Evolutionary conservation across 2,113 vertebrate species (phyloP).

Genomic region (Acanthisitta chloris): DNA sequence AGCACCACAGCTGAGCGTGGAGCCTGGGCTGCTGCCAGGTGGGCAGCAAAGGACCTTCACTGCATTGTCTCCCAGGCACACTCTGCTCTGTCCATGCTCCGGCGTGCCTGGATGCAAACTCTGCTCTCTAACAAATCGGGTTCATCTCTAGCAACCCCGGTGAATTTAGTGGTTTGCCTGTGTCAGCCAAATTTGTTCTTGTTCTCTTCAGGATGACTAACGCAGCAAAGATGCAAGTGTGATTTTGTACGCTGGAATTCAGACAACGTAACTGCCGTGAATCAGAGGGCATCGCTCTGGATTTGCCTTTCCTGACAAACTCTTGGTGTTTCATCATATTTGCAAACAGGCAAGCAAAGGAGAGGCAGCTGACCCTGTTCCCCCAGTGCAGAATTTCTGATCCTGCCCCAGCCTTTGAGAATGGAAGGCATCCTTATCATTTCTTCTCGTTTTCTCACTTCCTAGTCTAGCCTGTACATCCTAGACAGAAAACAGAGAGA

Average conservation of each 20-base stretch:
- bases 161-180: background rate
- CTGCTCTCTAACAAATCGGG: background rate
- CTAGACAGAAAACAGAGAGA: conserved; percentile 29
- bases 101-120: background rate
- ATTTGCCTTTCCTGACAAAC: background rate
- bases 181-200: conserved; percentile 17
- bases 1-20: background rate
- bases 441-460: conserved; percentile 49
- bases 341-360: background rate
- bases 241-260: conserved; percentile 28
- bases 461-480: background rate
- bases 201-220: conserved; percentile 36
- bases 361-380: background rate
- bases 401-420: background rate
- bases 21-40: background rate
- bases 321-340: background rate
- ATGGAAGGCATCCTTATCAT: background rate
- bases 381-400: background rate
- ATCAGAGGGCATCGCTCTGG: background rate
- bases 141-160: background rate
- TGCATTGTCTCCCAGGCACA: background rate
- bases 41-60: background rate
- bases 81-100: background rate
- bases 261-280: background rate
- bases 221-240: background rate